Evolutionary conservation across 2,888 invertebrate genomes (phyloP), one percentile per base, ranked within the genome.

Genomic region (Atrina japonica): DNA sequence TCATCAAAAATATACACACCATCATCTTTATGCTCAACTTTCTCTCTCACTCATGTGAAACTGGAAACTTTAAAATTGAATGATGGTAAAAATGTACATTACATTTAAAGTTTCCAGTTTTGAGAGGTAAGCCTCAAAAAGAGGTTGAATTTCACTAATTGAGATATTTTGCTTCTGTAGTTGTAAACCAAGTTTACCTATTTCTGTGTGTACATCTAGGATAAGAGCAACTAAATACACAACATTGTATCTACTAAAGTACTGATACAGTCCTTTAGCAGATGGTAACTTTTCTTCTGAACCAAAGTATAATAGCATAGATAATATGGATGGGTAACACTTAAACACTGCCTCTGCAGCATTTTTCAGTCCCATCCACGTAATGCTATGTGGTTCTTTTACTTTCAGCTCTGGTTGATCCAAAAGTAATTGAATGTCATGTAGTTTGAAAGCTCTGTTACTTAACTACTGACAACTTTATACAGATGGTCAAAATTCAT

Each of bases 341-440:
- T 69, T 63, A 60, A 18, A 76, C 0, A 73, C 80, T 27, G 76
- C 73, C 25, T 58, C 58, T 21, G 75, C 77, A 23, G 80, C 74
- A 49, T 60, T 47, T 43, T 45, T 61, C 16, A 76, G 47, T 1
- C 75, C 75, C 9, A 76, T 41, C 77, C 77, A 80, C 14, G 72
- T 40, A 6, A 77, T 65, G 9, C 65, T 65, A 60, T 70, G 61
- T 11, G 76, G 72, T 45, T 76, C 70, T 47, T 77, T 79, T 1
- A 79, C 43, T 2, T 66, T 55, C 5, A 76, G 47, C 45, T 72
- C 60, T 18, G 77, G 71, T 40, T 76, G 76, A 11, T 74, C 61
- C 16, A 77, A 23, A 3, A 80, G 3, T n/a, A 56, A 25, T 35
- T 77, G 76, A 1, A 75, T 66, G 5, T 73, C 52, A 21, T 76